A percentile compares a stretch with the other conserved stretches of the same genome.
Evolutionary conservation across 2,888 invertebrate species (phyloP).

Genomic region (Noctua janthina): DNA sequence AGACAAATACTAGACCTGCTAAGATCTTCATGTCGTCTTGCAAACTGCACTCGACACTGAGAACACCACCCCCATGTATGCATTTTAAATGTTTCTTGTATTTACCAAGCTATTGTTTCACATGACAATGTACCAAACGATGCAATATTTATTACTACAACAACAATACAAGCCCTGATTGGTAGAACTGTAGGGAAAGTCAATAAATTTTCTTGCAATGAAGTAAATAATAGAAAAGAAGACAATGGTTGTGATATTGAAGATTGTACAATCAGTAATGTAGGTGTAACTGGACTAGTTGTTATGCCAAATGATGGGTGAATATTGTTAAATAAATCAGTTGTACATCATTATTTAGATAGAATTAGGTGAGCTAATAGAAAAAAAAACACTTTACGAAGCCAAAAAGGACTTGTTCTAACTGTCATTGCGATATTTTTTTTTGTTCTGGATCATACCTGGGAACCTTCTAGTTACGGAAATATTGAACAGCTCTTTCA

Average conservation of each 20-base stretch:
- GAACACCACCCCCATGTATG: background rate
- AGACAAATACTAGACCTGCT: constrained; percentile 29
- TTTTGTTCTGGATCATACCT: too few relatives aligned
- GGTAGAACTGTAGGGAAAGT: background rate
- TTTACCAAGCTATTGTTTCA: constrained; percentile 31
- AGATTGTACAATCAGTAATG: background rate
- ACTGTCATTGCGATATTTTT: too few relatives aligned
- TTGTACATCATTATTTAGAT: background rate
- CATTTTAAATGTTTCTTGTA: constrained; percentile 26
- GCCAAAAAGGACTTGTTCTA: background rate
- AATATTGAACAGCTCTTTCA: too few relatives aligned
- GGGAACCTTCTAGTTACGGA: too few relatives aligned
- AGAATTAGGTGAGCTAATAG: background rate
- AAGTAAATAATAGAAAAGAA: background rate
- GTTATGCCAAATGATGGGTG: background rate
- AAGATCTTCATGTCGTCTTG: constrained; percentile 36
- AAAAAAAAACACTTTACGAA: background rate
- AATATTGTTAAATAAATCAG: background rate
- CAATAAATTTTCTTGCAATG: background rate
- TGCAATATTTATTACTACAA: constrained; percentile 22
- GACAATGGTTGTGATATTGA: background rate
- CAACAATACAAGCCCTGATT: constrained; percentile 29
- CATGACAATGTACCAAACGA: constrained; percentile 14
- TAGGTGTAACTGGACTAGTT: background rate
- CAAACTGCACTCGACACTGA: background rate